phyloP scores from a whole-genome alignment of 2,797 vertebrate genomes.

The Dendrocincla tyrannina region DNA sequence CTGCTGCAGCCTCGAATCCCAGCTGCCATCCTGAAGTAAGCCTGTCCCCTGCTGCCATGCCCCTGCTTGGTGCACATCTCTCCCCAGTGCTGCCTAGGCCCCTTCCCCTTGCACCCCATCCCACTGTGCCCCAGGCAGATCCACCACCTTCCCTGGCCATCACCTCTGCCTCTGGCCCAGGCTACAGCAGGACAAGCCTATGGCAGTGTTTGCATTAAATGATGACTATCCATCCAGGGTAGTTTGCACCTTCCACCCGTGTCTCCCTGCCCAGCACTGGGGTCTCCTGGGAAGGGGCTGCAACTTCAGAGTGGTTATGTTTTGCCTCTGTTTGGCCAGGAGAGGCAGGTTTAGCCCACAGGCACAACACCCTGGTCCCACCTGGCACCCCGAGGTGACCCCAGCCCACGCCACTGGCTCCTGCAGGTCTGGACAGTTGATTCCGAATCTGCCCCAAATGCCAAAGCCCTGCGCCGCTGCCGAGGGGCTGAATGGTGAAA shows the following conservation, averaged over 20 bases:
- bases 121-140: neutral
- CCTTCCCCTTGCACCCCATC: rapidly evolving
- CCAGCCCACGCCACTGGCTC: neutral
- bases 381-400: neutral
- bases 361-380: rapidly evolving
- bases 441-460: neutral
- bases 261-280: neutral
- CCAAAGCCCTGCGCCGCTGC: neutral
- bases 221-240: neutral
- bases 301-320: neutral
- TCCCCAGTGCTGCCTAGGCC: neutral
- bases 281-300: neutral
- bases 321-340: neutral
- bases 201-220: neutral
- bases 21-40: neutral
- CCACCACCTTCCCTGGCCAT: neutral
- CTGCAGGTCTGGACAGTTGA: neutral
- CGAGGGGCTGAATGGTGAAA: neutral
- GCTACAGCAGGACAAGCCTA: neutral
- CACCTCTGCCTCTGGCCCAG: neutral
- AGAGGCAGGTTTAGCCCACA: neutral
- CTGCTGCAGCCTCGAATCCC: neutral
- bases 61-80: neutral
- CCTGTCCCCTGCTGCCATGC: neutral
- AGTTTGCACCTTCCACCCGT: neutral